phyloP scores from a whole-genome alignment of 2,888 invertebrate genomes.

The Drosophila lutescens region DNA sequence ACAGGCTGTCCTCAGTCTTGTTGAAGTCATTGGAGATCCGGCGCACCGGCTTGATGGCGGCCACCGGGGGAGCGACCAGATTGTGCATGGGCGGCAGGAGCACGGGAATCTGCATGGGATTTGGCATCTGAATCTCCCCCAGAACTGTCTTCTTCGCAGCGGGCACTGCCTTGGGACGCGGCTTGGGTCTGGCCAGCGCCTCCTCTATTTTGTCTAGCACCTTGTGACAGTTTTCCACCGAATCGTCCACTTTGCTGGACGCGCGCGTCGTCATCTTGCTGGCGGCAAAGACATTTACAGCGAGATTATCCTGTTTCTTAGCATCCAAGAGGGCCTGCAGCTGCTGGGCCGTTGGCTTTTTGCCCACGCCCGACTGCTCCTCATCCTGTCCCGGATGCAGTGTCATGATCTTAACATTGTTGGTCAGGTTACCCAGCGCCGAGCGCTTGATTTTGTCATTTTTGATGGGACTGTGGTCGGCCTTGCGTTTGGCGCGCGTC shows the following conservation, averaged over 20 bases:
- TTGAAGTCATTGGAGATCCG: constrained; percentile 89
- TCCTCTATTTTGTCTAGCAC: constrained; percentile 60
- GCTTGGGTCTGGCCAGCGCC: constrained; percentile 46
- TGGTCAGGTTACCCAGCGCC: constrained; percentile 94
- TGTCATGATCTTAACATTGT: constrained; percentile 84
- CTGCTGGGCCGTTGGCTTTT: constrained; percentile 71
- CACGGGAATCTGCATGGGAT: constrained; percentile 28
- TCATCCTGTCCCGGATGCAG: constrained; percentile 74
- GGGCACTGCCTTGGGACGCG: constrained; percentile 41
- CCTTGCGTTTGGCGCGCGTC: constrained; percentile 89
- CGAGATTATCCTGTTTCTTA: constrained; percentile 66
- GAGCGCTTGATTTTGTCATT: constrained; percentile 91
- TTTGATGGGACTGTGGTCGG: constrained; percentile 91
- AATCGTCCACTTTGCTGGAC: constrained; percentile 62
- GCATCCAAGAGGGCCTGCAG: constrained; percentile 68
- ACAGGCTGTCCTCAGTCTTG: constrained; percentile 90
- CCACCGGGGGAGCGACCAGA: constrained; percentile 74
- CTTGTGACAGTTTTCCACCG: constrained; percentile 61
- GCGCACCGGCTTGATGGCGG: constrained; percentile 84
- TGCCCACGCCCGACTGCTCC: constrained; percentile 73
- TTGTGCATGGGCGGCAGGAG: constrained; percentile 31
- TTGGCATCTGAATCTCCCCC: constrained; percentile 19
- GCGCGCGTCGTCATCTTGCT: constrained; percentile 78
- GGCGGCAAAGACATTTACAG: constrained; percentile 28
- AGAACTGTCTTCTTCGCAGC: constrained; percentile 21